Base-by-base conservation (phyloP, 2,797 vertebrate species). In the Salarias fasciatus region DNA sequence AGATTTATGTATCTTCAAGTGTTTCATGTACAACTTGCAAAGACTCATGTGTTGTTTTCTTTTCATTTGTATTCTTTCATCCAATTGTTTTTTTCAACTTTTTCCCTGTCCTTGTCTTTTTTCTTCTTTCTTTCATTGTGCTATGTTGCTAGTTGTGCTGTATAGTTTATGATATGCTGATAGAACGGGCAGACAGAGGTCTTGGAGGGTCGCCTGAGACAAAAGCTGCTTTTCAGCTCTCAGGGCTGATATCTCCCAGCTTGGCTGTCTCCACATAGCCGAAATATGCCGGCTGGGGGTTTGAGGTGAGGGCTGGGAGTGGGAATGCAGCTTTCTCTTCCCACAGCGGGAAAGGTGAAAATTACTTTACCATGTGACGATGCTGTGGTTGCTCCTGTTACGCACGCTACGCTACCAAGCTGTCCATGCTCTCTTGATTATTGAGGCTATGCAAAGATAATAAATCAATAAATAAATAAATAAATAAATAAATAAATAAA, bases 201-300 rank as follows among this genome's bases (percentile, higher is more conserved):
- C 79, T 76, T 24, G 24, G 54, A 61, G 68, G 82, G 73, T 82
- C 71, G n/a, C 65, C 52, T 8, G 57, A 72, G 65, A 88, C 73
- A 80, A 88, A 89, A 85, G 84, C 83, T 82, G 86, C 79, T 87
- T 88, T 86, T 89, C 79, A 85, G 82, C 80, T 89, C 80, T 73
- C 37, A 2, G 45, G 59, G 44, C 64, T 76, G 81, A 82, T 78
- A 79, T 67, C 74, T 84, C 75, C 76, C 76, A 40, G 66, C 70
- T 57, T 60, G 1, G 77, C 63, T 75, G 58, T 69, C 62, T 74
- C 72, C 76, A 81, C 75, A 86, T 70, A 81, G 60, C 61, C 57
- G 38, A 86, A 88, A 77, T 82, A 86, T 80, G 78, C 61, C 15
- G 53, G 72, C 54, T 61, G 55, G 67, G 57, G 54, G 58, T 63